Evolutionary conservation across 2,888 invertebrate species (phyloP).

Genomic region (Magallana nippona): DNA sequence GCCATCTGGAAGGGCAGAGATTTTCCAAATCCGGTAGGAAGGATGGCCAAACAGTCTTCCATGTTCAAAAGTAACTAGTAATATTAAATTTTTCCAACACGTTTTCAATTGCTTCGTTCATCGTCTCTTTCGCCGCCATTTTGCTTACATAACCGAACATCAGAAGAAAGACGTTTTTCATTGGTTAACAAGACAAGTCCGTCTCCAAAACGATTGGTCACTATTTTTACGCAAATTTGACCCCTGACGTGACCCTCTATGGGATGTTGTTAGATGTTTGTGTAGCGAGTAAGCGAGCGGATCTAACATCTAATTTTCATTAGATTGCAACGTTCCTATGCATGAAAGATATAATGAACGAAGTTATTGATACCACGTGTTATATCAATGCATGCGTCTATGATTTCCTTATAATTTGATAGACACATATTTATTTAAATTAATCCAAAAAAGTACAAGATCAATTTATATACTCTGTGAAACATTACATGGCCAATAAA

Average conservation of each 20-base stretch:
- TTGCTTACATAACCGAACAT: neutral
- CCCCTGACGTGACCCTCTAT: neutral
- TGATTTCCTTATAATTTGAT: too few species aligned
- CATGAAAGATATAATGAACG: too few species aligned
- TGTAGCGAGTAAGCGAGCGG: constrained; percentile 15
- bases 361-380: too few species aligned
- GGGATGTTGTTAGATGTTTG: constrained; percentile 5
- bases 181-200: neutral
- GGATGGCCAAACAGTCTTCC: neutral
- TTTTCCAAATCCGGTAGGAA: neutral
- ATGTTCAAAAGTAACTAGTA: neutral
- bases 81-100: neutral
- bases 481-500: too few species aligned
- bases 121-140: neutral
- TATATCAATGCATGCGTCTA: too few species aligned
- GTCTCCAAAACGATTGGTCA: neutral
- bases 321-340: too few species aligned
- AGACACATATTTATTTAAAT: too few species aligned
- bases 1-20: neutral
- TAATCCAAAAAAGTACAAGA: too few species aligned
- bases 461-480: too few species aligned
- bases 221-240: neutral
- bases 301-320: constrained; percentile 1
- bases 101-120: neutral
- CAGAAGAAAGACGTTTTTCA: neutral